Conservation (phyloP, 2,797 vertebrate species). For the Cyclura pinguis region DNA sequence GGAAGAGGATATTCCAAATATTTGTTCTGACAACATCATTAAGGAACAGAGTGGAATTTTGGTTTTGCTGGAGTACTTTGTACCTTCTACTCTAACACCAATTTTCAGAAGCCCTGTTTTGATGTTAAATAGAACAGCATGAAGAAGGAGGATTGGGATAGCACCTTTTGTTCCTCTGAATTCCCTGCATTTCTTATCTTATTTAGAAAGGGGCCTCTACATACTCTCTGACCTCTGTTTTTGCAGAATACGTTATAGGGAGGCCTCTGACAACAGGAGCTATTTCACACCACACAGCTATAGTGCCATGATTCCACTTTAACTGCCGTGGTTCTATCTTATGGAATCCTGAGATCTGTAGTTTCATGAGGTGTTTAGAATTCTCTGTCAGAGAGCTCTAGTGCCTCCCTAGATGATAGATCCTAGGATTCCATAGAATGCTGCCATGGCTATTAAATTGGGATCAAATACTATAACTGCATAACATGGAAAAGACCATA, state of each 20-base stretch:
- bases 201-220: not conserved
- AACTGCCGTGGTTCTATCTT: too few relatives aligned
- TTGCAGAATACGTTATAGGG: not conserved
- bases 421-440: too few relatives aligned
- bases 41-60: not conserved
- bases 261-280: not conserved
- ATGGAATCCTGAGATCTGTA: too few relatives aligned
- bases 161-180: not conserved
- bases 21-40: not conserved
- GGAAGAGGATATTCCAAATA: slow-evolving; percentile 11
- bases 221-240: not conserved
- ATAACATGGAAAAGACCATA: too few relatives aligned
- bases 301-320: too few relatives aligned
- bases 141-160: not conserved
- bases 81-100: not conserved
- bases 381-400: too few relatives aligned
- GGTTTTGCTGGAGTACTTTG: slow-evolving; percentile 10
- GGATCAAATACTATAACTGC: too few relatives aligned
- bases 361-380: too few relatives aligned
- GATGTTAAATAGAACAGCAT: not conserved
- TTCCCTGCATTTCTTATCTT: not conserved
- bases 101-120: slow-evolving; percentile 18
- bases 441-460: too few relatives aligned
- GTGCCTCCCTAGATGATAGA: too few relatives aligned
- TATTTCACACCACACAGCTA: too few relatives aligned